Base-by-base conservation (phyloP, 2,888 invertebrate genomes). In the Drosophila paracracens region DNA sequence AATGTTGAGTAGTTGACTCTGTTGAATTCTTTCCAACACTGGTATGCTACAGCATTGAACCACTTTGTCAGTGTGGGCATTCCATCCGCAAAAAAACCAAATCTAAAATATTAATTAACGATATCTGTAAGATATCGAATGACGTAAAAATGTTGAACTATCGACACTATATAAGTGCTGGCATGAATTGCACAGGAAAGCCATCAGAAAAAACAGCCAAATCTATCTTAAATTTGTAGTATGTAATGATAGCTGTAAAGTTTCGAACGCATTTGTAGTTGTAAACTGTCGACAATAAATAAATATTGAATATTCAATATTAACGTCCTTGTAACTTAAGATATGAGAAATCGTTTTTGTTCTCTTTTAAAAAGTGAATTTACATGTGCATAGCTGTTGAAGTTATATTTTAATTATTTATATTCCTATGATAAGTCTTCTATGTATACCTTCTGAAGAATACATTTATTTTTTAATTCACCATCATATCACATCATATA, bases 11-110 rank as follows among this genome's bases (percentile, higher is more conserved):
- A 25, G 21, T 4, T 13, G n/a, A n/a, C 7, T 13, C 5, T 51
- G 1, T 29, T 5, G 2, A 16, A n/a, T 11, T 16, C 18, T 67
- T 58, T 38, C 21, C 35, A 74, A 43, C 66, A 73, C 29, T 74
- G 6, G 4, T n/a, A 7, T n/a, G 16, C 18, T 38, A 21, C 53
- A 16, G 2, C 13, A 33, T 7, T 18, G 21, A 56, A 21, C 4
- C 29, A n/a, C 21, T 52, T 50, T 21, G 21, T 16, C n/a, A 25
- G 18, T 67, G 31, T 29, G 36, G 7, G 16, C 53, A 36, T 36
- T 13, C 18, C 11, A 54, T 10, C 16, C 4, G 16, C 2, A 46
- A 8, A 46, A 25, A 46, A 46, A 16, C 7, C 16, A 25, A 25
- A 46, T 46, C 7, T 7, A 46, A 25, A 7, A 16, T 16, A 21